These are phyloP conservation scores for Zaprionus inermis DNA, from an alignment of 1,140 invertebrate species.

Conservation along the genomic window DNA sequence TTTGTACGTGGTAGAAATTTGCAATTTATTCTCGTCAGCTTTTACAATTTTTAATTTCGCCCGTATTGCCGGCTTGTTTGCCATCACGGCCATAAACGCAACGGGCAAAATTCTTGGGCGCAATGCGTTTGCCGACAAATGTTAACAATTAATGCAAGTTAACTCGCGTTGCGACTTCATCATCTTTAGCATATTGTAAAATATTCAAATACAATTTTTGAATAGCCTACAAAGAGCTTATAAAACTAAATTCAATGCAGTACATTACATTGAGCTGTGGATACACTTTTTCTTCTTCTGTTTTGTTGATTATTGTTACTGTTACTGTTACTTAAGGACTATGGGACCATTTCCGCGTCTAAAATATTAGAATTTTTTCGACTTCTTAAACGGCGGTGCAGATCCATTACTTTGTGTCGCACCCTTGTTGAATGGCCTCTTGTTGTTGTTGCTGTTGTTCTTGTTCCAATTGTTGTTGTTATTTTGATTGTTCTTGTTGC, in stretches of 20 bases:
- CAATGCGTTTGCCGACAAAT: constrained; percentile 38
- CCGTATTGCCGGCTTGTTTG: background rate
- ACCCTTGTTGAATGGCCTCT: constrained; percentile 61
- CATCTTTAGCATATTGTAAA: constrained; percentile 38
- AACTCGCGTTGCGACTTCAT: constrained; percentile 12
- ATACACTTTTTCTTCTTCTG: background rate
- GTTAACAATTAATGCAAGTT: constrained; percentile 35
- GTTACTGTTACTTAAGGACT: constrained; percentile 46
- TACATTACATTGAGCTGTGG: constrained; percentile 16
- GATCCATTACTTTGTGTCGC: constrained; percentile 29
- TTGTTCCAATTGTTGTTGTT: constrained; percentile 9
- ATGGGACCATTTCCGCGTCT: constrained; percentile 2
- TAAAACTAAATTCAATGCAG: constrained; percentile 42
- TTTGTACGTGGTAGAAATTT: constrained; percentile 65
- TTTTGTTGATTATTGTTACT: constrained; percentile 18
- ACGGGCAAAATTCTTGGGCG: constrained; percentile 18
- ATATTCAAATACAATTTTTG: constrained; percentile 42
- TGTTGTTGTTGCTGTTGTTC: constrained; percentile 18
- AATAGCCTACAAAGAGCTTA: constrained; percentile 20
- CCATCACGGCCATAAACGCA: constrained; percentile 16
- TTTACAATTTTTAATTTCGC: constrained; percentile 40
- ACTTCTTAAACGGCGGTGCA: constrained; percentile 37
- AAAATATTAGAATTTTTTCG: constrained; percentile 39
- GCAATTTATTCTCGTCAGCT: constrained; percentile 55
- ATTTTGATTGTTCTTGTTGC: constrained; percentile 35